Percentiles rank a stretch among this genome's conserved stretches.
These are phyloP conservation scores for Venusia cambrica DNA, from an alignment of 2,888 invertebrate species.

Conservation along the genomic window DNA sequence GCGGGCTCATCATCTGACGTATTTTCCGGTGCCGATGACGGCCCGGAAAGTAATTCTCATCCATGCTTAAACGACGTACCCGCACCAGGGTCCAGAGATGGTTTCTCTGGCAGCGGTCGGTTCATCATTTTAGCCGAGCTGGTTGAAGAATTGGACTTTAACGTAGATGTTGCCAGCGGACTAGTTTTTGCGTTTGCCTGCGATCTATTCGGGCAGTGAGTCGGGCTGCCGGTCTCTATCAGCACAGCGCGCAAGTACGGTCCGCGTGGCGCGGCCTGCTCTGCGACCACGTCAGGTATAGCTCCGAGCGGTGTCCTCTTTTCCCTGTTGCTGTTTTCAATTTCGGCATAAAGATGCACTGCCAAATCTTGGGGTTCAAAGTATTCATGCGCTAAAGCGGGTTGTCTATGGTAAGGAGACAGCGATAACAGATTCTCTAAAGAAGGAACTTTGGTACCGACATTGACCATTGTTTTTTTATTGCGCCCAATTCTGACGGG, in stretches of 20 bases:
- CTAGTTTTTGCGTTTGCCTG: constrained; percentile 37
- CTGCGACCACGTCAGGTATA: constrained; percentile 70
- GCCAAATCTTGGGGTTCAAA: constrained; percentile 78
- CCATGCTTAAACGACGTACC: constrained; percentile 58
- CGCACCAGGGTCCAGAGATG: constrained; percentile 62
- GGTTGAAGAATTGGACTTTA: constrained; percentile 58
- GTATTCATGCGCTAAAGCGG: constrained; percentile 69
- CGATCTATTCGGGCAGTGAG: constrained; percentile 39
- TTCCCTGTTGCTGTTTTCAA: constrained; percentile 71
- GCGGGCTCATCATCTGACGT: too few relatives aligned
- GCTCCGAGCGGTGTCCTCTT: constrained; percentile 49
- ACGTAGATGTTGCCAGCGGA: constrained; percentile 46
- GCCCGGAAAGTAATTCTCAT: constrained; percentile 40
- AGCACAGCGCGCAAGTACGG: constrained; percentile 83
- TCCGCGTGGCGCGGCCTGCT: constrained; percentile 70
- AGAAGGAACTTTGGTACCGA: constrained; percentile 82
- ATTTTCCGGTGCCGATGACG: constrained; percentile 23
- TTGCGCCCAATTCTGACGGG: constrained; percentile 59
- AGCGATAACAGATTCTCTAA: constrained; percentile 78
- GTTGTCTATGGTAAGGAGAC: constrained; percentile 68
- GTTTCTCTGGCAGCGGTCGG: constrained; percentile 86
- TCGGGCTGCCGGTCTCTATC: constrained; percentile 44
- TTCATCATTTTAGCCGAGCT: constrained; percentile 83
- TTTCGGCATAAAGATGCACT: constrained; percentile 83
- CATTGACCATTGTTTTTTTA: constrained; percentile 70